Base-by-base conservation (phyloP, 2,888 invertebrate species). In the Linyphia triangularis region DNA sequence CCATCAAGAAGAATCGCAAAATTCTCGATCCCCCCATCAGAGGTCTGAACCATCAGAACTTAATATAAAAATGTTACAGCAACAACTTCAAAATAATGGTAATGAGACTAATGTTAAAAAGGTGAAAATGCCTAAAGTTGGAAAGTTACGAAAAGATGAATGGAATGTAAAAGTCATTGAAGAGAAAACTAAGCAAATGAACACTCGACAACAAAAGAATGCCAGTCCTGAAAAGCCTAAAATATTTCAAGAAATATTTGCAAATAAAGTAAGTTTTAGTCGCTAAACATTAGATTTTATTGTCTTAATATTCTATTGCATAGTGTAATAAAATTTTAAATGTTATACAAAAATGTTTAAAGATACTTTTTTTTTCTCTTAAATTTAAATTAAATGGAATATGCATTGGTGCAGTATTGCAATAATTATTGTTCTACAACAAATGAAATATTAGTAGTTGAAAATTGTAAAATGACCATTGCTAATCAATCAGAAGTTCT, bases 51-150 rank as follows among this genome's bases (percentile, higher is more conserved):
- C 96, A 89, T 96, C 95, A 85, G 97, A 98, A 93, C 97, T 97
- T 97, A 97, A 97, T 93, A 95, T 97, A 43, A 96, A 96, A 91
- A 96, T 97, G 93, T 96, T 98, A 37, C 97, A 98, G 92, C 95
- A 96, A 92, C 97, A 97, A 93, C 97, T 97, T 40, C 88, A 86
- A 40, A 89, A 79, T 57, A 69, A 78, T 61, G 85, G 83, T 2
- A 84, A 43, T 79, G 88, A 79, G 3, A 37, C 57, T 9, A 86
- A 75, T 67, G 57, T 61, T 6, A 90, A 89, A 24, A 90, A 90
- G 24, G n/a, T 57, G 16, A 82, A 83, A 61, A 59, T 67, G 24
- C 90, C 90, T 9, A 90, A 90, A 75, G 89, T 90, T 33, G 89
- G 90, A 16, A 88, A 86, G 61, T 61, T 91, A 24, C 22, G 69